Conservation (phyloP, 2,113 vertebrate genomes). For the Seriola aureovittata region DNA sequence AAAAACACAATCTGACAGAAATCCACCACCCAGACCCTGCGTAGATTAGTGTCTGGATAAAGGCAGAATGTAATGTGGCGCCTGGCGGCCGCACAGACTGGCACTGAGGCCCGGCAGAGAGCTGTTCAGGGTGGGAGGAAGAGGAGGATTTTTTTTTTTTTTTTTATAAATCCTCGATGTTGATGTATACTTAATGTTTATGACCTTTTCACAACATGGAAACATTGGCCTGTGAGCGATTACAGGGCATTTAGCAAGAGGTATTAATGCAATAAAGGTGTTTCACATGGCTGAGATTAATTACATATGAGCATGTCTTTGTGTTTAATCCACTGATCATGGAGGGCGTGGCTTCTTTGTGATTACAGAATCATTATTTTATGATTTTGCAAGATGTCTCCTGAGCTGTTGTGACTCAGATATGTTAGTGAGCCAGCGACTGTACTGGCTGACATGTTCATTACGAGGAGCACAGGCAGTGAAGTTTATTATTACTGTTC, state of each 20-base stretch:
- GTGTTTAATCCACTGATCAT: neutral
- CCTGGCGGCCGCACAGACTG: conserved; percentile 29
- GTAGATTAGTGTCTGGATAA: conserved; percentile 36
- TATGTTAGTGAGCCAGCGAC: neutral
- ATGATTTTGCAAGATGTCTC: neutral
- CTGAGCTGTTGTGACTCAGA: neutral
- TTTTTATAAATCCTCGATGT: neutral
- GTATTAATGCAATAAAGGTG: neutral
- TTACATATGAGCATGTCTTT: neutral
- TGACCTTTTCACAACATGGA: conserved; percentile 30
- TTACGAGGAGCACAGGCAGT: neutral
- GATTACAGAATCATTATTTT: neutral
- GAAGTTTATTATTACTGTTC: neutral
- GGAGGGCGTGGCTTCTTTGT: neutral
- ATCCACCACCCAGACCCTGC: conserved; percentile 40
- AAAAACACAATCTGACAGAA: conserved; percentile 37
- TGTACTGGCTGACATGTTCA: neutral
- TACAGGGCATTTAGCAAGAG: neutral
- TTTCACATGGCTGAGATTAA: conserved; percentile 9
- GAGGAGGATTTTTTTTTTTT: neutral
- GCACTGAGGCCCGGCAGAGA: conserved; percentile 10
- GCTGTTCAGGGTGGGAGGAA: neutral
- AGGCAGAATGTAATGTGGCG: conserved; percentile 26
- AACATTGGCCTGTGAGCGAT: no score
- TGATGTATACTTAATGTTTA: conserved; percentile 29